phyloP scores from a whole-genome alignment of 2,888 invertebrate genomes.

The Dioctria linearis region DNA sequence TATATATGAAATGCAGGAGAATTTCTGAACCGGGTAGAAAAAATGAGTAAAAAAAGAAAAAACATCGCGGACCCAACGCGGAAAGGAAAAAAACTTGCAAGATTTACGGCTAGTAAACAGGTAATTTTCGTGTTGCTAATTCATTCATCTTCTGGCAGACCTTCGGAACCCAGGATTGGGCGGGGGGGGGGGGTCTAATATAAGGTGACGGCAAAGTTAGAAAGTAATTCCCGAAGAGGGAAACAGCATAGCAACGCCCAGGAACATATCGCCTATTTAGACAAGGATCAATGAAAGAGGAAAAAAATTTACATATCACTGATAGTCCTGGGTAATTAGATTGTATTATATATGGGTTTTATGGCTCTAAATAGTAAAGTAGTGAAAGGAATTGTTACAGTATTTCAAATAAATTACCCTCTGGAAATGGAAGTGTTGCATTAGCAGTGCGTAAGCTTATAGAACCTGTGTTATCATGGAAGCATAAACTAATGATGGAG shows the following conservation, averaged over 20 bases:
- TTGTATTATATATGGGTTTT: constrained; percentile 32
- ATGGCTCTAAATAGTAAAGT: neutral
- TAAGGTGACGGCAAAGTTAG: neutral
- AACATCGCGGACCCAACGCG: neutral
- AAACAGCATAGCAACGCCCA: constrained; percentile 20
- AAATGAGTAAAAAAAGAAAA: constrained; percentile 4
- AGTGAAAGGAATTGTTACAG: neutral
- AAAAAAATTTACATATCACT: constrained; percentile 53
- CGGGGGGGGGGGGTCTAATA: neutral
- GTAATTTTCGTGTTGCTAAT: constrained; percentile 59
- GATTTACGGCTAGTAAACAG: constrained; percentile 59
- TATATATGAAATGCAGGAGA: constrained; percentile 38
- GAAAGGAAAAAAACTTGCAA: constrained; percentile 46
- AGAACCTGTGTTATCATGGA: neutral
- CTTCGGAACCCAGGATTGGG: neutral
- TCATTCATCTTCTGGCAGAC: constrained; percentile 56
- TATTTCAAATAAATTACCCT: constrained; percentile 5
- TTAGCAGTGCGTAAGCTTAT: neutral
- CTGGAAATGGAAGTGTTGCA: neutral
- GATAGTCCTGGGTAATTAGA: constrained; percentile 49
- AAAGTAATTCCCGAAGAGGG: constrained; percentile 21
- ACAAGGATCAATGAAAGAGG: constrained; percentile 43
- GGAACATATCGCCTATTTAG: constrained; percentile 49
- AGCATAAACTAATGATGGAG: neutral
- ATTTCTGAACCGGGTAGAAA: neutral